Percentiles rank a stretch among this genome's conserved stretches.
Conservation (phyloP, 2,888 invertebrate genomes). For the Mesorhabditis spiculigera region DNA sequence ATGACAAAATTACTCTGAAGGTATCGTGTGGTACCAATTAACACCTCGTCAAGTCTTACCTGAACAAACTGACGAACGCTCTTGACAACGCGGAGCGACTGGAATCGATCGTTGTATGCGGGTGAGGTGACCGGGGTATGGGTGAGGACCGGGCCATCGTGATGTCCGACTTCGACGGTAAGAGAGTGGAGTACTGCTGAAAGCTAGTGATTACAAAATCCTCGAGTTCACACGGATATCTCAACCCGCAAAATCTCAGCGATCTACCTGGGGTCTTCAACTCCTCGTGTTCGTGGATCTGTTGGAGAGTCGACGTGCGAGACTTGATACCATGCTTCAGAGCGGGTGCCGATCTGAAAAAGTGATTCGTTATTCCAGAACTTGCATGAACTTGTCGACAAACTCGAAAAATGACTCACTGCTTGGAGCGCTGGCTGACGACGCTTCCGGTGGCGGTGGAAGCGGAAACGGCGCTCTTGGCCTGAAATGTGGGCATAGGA, state of each 20-base stretch:
- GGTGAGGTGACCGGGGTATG: slow-evolving; percentile 1
- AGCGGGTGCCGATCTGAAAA: background rate
- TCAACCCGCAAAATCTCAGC: too few relatives aligned
- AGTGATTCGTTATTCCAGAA: background rate
- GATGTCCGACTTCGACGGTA: background rate
- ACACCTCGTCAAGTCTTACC: background rate
- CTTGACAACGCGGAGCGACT: slow-evolving; percentile 6
- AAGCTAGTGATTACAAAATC: background rate
- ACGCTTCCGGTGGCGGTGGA: background rate
- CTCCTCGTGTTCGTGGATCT: slow-evolving; percentile 6
- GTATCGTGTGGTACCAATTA: too few relatives aligned
- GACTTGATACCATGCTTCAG: background rate
- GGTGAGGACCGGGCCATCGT: background rate
- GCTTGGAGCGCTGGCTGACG: background rate
- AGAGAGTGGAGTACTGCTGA: background rate
- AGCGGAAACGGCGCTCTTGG: background rate
- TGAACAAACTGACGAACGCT: slow-evolving; percentile 4
- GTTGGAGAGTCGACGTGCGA: slow-evolving; percentile 5
- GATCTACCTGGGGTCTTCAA: background rate
- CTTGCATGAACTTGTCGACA: background rate
- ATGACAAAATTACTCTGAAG: too few relatives aligned
- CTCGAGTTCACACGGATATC: background rate
- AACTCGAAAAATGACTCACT: background rate
- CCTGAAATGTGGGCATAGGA: background rate
- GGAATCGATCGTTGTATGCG: background rate